Evolutionary conservation across 2,797 vertebrate species (phyloP).

Genomic region (Coluber constrictor): DNA sequence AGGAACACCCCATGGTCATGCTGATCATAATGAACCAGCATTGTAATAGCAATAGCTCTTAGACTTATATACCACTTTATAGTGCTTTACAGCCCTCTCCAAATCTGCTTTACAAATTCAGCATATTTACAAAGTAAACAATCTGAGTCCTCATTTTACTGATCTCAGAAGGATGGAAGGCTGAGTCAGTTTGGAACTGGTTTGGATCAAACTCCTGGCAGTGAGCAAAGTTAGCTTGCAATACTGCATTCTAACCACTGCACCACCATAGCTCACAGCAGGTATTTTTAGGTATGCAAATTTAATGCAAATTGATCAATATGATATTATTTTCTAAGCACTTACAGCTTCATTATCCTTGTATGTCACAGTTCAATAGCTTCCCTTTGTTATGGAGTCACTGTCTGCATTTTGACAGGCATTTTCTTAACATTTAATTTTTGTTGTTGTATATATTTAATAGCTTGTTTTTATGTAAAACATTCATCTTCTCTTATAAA

Average conservation of each 20-base stretch:
- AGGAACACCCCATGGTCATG: neutral
- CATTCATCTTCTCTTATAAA: slow-evolving; percentile 46
- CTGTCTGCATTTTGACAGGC: slow-evolving; percentile 52
- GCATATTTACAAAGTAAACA: neutral
- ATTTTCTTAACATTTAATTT: slow-evolving; percentile 38
- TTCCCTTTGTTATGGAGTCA: slow-evolving; percentile 2
- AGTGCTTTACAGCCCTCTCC: no score
- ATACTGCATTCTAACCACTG: neutral
- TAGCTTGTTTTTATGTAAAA: slow-evolving; percentile 36
- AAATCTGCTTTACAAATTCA: no score
- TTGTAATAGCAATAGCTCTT: neutral
- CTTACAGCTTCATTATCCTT: slow-evolving; percentile 1
- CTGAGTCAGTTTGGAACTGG: neutral
- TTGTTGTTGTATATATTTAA: slow-evolving; percentile 23
- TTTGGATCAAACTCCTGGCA: neutral
- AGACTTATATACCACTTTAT: neutral
- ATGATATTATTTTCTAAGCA: neutral
- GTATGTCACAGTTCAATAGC: slow-evolving; percentile 20
- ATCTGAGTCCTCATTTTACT: neutral
- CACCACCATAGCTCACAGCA: neutral
- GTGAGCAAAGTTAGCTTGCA: neutral
- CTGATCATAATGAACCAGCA: neutral
- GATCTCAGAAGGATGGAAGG: neutral
- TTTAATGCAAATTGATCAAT: neutral
- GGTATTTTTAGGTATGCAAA: neutral